Conservation (phyloP, 2,113 vertebrate genomes). For the Dicaeum eximium region DNA sequence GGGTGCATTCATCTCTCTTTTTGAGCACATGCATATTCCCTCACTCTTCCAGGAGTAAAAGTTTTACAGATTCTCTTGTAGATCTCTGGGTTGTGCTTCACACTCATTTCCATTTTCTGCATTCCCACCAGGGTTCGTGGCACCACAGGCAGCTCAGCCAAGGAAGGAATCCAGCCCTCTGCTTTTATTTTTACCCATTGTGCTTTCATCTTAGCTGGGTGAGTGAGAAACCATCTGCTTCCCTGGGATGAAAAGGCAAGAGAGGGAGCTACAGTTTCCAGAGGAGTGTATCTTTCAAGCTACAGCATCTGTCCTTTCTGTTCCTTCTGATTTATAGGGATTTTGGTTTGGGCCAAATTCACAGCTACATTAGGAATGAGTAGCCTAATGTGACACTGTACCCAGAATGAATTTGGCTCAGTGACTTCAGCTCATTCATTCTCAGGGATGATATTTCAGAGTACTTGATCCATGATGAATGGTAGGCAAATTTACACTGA, state of each 20-base stretch:
- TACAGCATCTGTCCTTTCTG: not conserved
- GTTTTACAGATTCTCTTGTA: not conserved
- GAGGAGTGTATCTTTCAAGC: not conserved
- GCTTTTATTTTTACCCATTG: constrained; percentile 20
- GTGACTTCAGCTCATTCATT: not conserved
- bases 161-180: not conserved
- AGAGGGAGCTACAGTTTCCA: not conserved
- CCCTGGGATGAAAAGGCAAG: not conserved
- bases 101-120: not conserved
- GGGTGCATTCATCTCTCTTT: not conserved
- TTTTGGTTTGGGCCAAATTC: not conserved
- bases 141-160: not conserved
- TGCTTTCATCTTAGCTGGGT: not conserved
- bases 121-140: not conserved
- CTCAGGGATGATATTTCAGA: not conserved
- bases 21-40: not conserved
- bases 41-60: not conserved
- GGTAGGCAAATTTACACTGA: not conserved
- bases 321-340: not conserved
- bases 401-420: constrained; percentile 7
- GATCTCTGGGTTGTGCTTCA: not conserved
- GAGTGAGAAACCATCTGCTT: constrained; percentile 10
- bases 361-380: not conserved
- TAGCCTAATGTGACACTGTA: not conserved
- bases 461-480: not conserved